Base-by-base conservation (phyloP, 2,888 invertebrate genomes). In the Teleiodes luculella region DNA sequence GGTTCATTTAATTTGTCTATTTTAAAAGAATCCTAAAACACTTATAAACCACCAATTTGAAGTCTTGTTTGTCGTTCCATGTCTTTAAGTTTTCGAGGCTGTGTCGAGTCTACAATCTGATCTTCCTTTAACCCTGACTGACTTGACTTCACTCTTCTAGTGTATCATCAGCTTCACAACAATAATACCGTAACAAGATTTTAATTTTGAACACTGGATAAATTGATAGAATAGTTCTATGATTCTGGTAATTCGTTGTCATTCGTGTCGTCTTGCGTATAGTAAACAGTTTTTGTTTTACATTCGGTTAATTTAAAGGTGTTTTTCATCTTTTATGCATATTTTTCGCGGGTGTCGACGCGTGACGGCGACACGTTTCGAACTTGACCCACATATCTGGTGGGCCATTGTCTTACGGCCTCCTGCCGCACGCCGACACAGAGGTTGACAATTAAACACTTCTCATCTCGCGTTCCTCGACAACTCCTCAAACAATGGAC, bases 321-420 rank as follows among this genome's bases (percentile, higher is more conserved):
- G 3, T 33, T 33, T 2, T 33, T 33, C n/a, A n/a, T 8, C n/a
- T 33, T 35, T 33, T 48, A 11, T 50, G 28, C 30, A 6, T 28
- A 24, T 50, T 18, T 14, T 18, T 41, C 18, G 14, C 41, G 51
- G 43, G n/a, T 28, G 30, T 43, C 20, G 36, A 37, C 35, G 51
- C 56, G 54, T 55, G 50, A 53, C 55, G 59, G 65, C 64, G 60
- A 64, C 74, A 70, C 67, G 65, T 57, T 57, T 54, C 74, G 76
- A 85, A 86, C 87, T 88, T 88, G 87, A 86, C 88, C 86, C 68
- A 87, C 86, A 81, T 84, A 41, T 43, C 73, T 72, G 72, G 65
- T 75, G 76, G 78, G 68, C 81, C 70, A 87, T 87, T 88, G 87
- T 88, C 76, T 85, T 74, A 51, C 67, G 78, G 65, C 86, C 86